Evolutionary conservation across 2,113 vertebrate genomes (phyloP).

Genomic region (Acrocephalus kingi): DNA sequence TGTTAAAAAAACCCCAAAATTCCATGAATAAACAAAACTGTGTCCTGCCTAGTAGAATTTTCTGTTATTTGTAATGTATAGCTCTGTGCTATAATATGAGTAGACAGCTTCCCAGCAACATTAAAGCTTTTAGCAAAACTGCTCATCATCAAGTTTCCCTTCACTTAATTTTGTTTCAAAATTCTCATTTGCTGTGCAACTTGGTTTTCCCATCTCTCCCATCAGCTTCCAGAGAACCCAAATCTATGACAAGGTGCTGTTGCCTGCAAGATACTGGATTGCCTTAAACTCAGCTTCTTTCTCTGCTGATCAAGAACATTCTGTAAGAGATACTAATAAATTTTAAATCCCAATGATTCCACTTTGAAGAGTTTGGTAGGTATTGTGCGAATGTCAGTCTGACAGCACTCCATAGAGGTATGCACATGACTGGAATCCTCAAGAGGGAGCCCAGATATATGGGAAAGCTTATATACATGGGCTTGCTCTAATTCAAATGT

Average conservation of each 20-base stretch:
- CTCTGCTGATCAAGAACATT: not conserved
- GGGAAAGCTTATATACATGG: not conserved
- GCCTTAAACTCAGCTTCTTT: not conserved
- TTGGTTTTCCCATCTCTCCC: not conserved
- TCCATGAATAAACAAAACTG: not conserved
- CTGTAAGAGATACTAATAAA: not conserved
- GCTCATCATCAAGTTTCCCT: not conserved
- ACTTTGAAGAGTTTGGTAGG: not conserved
- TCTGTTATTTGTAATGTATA: not conserved
- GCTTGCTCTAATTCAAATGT: not conserved
- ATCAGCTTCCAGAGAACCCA: not conserved
- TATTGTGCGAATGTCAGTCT: not conserved
- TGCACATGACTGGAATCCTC: not conserved
- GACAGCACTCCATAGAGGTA: fast-evolving
- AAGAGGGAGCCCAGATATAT: not conserved
- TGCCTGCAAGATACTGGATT: not conserved
- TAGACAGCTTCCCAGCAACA: not conserved
- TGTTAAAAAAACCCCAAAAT: not conserved
- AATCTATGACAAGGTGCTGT: not conserved
- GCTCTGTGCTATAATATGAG: not conserved
- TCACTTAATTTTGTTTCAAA: not conserved
- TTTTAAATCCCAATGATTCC: not conserved
- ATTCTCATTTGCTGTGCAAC: not conserved
- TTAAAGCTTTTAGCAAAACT: not conserved
- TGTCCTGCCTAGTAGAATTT: not conserved